Conservation (phyloP, 2,888 invertebrate species). For the Seira sanloemensis region DNA sequence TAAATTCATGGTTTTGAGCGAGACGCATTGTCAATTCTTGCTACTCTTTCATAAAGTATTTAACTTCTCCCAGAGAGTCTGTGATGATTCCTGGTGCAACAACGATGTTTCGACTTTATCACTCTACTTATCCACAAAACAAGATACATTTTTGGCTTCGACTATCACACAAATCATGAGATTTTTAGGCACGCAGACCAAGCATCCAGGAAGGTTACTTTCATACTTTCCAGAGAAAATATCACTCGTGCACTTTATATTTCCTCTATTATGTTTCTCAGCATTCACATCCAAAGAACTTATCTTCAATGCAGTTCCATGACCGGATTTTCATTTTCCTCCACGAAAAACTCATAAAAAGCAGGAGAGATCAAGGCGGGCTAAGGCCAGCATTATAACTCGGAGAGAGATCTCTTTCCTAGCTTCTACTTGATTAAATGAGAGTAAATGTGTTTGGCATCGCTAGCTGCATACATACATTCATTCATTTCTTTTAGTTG, state of each 20-base stretch:
- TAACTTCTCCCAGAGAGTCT: no score
- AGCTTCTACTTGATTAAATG: slow-evolving; percentile 48
- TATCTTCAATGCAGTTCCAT: slow-evolving; percentile 61
- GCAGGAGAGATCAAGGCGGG: slow-evolving; percentile 39
- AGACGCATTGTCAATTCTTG: no score
- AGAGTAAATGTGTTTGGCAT: slow-evolving; percentile 50
- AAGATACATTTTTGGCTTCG: slow-evolving; percentile 5
- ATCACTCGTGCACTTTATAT: neutral
- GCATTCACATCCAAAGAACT: slow-evolving; percentile 17
- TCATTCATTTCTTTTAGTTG: slow-evolving; percentile 27
- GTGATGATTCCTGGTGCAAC: no score
- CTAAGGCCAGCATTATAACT: neutral
- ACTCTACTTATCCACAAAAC: neutral
- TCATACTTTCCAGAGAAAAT: neutral
- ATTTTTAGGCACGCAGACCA: slow-evolving; percentile 43
- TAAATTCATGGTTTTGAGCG: no score
- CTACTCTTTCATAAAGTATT: no score
- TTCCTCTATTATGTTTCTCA: neutral
- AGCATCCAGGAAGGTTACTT: slow-evolving; percentile 21
- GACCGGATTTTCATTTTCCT: slow-evolving; percentile 58
- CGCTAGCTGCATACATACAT: slow-evolving; percentile 11
- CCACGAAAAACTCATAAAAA: slow-evolving; percentile 55
- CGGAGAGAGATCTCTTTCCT: no score
- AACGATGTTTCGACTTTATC: no score
- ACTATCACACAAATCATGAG: neutral